Evolutionary conservation across 2,113 vertebrate species (phyloP).

Genomic region (Plectropomus leopardus): DNA sequence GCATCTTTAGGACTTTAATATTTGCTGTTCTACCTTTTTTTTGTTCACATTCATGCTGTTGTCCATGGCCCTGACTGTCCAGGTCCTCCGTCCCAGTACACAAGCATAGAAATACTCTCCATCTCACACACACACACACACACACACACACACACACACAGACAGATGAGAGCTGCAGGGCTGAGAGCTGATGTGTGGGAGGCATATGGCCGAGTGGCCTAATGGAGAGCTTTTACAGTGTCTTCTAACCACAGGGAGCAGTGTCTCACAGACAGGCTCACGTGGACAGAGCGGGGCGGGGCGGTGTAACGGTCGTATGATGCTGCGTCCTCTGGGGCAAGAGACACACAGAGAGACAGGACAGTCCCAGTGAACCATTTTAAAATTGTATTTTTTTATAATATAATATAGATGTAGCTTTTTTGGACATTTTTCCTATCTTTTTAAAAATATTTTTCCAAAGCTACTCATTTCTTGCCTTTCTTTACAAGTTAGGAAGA

Average conservation of each 20-base stretch:
- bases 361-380: no score
- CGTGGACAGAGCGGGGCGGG: neutral
- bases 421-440: no score
- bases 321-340: neutral
- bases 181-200: slow-evolving; percentile 59
- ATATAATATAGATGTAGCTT: no score
- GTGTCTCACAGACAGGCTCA: slow-evolving; percentile 28
- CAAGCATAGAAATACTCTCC: slow-evolving; percentile 27
- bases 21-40: neutral
- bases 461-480: no score
- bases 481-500: no score
- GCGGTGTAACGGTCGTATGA: slow-evolving; percentile 7
- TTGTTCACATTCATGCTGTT: neutral
- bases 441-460: no score
- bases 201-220: slow-evolving; percentile 59
- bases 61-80: slow-evolving; percentile 3
- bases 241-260: slow-evolving; percentile 38
- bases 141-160: slow-evolving; percentile 11
- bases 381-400: no score
- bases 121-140: slow-evolving; percentile 16
- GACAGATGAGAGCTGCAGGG: slow-evolving; percentile 53
- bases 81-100: slow-evolving; percentile 23
- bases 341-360: neutral
- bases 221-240: slow-evolving; percentile 61
- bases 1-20: no score